Evolutionary conservation across 92 coral and sea anemone genomes (phyloP), one percentile per base, ranked within the genome.

Genomic region (Blastomussa wellsi): DNA sequence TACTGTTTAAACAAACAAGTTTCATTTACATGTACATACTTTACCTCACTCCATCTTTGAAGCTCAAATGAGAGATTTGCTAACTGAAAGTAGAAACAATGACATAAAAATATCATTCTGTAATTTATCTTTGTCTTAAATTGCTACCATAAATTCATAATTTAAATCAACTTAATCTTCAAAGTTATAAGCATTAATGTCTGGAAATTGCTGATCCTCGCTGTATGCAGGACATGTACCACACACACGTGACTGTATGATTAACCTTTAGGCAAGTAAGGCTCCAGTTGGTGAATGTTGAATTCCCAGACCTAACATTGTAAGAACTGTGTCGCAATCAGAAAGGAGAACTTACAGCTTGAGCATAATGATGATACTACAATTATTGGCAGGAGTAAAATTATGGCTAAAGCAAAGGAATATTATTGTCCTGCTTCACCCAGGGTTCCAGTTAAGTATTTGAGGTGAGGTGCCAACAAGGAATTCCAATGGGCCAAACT

Each of bases 11-110:
- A 17, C 22, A 52, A 52, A 14, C 3, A 52, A 14, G 22, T 49
- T 8, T 15, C 16, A 1, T 52, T 52, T 20, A 52, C 59, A 19
- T 53, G 60, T 22, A 57, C 24, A 24, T 57, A 17, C 65, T 20
- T 33, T 78, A 92, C 94, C 94, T 92, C 93, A 31, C 84, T 89
- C 95, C 92, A 92, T 53, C 71, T 89, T 48, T 92, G 86, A 77
- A 92, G 82, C 39, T 92, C 91, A 78, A 90, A 90, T 33, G 91
- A 84, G 26, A 89, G 82, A 87, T 90, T 90, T 80, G 91, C 95
- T 32, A 91, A 80, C 95, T 92, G 76, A 37, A 89, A 41, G 20
- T 39, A 71, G 41, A 70, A 67, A 66, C 20, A 66, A 42, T 5
- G 4, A 48, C 26, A 41, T 3, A 33, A 47, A 65, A 36, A 16